Evolutionary conservation across 1,140 invertebrate genomes (phyloP), one percentile per base, ranked within the genome.

Genomic region (Drosophila repletoides): DNA sequence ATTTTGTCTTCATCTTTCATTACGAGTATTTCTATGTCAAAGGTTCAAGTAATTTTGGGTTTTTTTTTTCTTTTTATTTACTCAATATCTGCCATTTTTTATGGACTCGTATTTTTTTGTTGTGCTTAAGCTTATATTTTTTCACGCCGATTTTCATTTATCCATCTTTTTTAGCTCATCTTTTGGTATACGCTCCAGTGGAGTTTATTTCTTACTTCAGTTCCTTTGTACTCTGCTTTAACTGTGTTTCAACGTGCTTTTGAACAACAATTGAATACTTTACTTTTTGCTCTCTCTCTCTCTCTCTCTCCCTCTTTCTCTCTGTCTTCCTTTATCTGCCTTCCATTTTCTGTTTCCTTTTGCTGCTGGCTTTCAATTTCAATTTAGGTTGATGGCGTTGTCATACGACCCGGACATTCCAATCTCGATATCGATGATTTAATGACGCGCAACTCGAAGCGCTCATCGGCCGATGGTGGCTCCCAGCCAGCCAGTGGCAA

Each of bases 341-440:
- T n/a, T n/a, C n/a, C n/a, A n/a, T 22, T 51, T 19, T 56, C 10
- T 36, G 41, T 14, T 9, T 33, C 12, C 46, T 56, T 66, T 59
- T 17, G 15, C 60, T 41, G 36, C 15, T 28, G 61, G 34, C 45
- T 59, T 53, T 46, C 75, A 45, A 75, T 86, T 89, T 89, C 73
- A 87, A 86, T 90, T 86, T 87, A 90, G 89, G 86, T 90, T 89
- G 89, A 90, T 89, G 89, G 89, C 72, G 89, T 90, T 75, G 89
- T 90, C 76, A 90, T 90, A 74, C 87, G 89, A 88, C 72, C 91
- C 86, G 59, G 88, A 79, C 70, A 91, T 91, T 63, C 90, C 91
- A 65, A 92, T 92, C 60, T 94, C 93, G 90, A 91, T 91, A 61
- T 93, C 92, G 76, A 93, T 93, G 90, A 94, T 93, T 88, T 89